Conservation (phyloP, 2,797 vertebrate species). For the Sebastes glaucus region DNA sequence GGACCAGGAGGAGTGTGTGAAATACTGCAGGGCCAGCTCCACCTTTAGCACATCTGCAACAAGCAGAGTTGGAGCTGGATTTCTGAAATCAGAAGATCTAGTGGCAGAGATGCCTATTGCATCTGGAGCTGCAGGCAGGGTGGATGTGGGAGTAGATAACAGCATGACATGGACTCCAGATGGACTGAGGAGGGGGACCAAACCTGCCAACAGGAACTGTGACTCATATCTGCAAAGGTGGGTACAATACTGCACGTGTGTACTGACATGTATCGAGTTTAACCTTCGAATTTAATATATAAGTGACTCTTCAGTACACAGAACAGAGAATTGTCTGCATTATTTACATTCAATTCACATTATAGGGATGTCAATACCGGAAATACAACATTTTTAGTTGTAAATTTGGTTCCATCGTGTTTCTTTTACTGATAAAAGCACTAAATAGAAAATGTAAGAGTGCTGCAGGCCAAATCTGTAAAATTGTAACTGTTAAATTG, state of each 20-base stretch:
- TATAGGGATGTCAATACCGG: not conserved
- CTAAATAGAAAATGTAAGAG: not conserved
- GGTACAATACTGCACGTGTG: slow-evolving; percentile 29
- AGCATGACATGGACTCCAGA: slow-evolving; percentile 48
- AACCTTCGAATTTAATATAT: not conserved
- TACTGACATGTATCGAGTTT: not conserved
- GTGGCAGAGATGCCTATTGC: slow-evolving; percentile 77
- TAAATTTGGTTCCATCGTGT: not conserved
- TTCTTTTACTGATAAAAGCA: not conserved
- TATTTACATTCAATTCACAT: not conserved
- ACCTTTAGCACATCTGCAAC: not conserved
- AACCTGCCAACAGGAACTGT: slow-evolving; percentile 28
- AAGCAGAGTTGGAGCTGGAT: not conserved
- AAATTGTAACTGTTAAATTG: not conserved
- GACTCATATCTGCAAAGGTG: slow-evolving; percentile 83
- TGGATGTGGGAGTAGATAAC: slow-evolving; percentile 54
- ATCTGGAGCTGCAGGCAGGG: slow-evolving; percentile 74
- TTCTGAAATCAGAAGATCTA: slow-evolving; percentile 28
- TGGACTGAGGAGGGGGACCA: slow-evolving; percentile 47
- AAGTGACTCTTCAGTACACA: not conserved
- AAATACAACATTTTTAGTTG: not conserved
- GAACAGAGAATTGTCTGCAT: not conserved
- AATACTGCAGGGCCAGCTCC: slow-evolving; percentile 4
- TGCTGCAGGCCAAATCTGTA: not conserved
- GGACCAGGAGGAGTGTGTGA: not conserved